Base-by-base conservation (phyloP, 2,797 vertebrate genomes). In the Columba guinea region DNA sequence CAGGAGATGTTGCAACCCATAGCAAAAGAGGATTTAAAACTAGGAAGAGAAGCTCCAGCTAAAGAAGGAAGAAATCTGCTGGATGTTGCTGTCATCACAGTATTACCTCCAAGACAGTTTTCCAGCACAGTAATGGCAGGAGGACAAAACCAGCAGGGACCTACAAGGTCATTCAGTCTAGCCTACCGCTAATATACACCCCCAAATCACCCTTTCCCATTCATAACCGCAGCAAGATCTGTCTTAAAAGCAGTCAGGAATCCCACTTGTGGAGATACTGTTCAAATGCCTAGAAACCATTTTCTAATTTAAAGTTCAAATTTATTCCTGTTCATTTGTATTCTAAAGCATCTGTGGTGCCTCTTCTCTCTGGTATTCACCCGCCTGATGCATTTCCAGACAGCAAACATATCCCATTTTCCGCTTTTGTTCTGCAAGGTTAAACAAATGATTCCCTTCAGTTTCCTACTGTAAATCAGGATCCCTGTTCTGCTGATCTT, bases 351-450 rank as follows among this genome's bases (percentile, higher is more conserved):
- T 30, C 59, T 13, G 5, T 48, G 32, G 60, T 19, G 90, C 41
- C 55, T 88, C 84, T 93, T 91, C 79, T 83, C 58, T 75, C 46
- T 75, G 37, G 32, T 94, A 94, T 96, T 96, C 93, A 90, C 58
- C 5, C 2, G n/a, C 62, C 58, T 84, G 76, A 84, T 82, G 67
- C 65, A 59, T 75, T 94, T 86, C 87, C 91, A 96, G 91, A 91
- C 76, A 90, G 94, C 90, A 96, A 96, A 96, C 80, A 95, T 34
- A 88, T n/a, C 65, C 69, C 62, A 69, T 52, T 90, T 88, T 88
- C 79, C 89, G 85, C 76, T 93, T 94, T 78, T 91, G 87, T 91
- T 94, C 83, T 91, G 69, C 59, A 58, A 94, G 85, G 79, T 93
- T 94, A 95, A 96, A 91, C 80, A 94, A 91, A 89, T 63, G 1